Base-by-base conservation (phyloP, 2,888 invertebrate species). In the Hemaris fuciformis region DNA sequence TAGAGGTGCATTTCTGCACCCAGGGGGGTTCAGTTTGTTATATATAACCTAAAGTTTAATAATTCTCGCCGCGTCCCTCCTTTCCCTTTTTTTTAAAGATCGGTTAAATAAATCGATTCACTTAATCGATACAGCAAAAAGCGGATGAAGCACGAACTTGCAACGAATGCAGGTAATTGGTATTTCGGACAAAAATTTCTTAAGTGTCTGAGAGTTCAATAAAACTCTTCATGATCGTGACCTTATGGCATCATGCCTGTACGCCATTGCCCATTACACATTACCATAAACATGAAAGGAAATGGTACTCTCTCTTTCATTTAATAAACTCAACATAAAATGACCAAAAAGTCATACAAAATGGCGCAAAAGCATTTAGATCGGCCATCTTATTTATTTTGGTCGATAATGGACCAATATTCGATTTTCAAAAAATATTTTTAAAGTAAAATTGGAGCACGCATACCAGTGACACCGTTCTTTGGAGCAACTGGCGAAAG, bases 401-500 rank as follows among this genome's bases (percentile, higher is more conserved):
- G 15, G 10, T 27, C 8, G 31, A 46, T 25, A 46, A 31, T 18
- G 18, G 8, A 8, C 1, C 2, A 27, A 23, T 25, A 6, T n/a
- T 25, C 48, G 27, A 48, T 48, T 25, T 48, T 48, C 27, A 15
- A 31, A 31, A 20, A 18, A 53, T 15, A 18, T 31, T 53, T n/a
- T 10, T 10, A 48, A 31, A 31, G 6, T 31, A 18, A 53, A 48
- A 53, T 31, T 13, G 53, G 18, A 18, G 18, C 31, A 53, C 53
- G 31, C 31, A 53, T 18, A 31, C 31, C 10, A 10, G 18, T 8
- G 18, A 27, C 27, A 48, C 15, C n/a, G 48, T 27, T 48, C 23
- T 48, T 27, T n/a, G n/a, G 48, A 48, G 25, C 23, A 38, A 41
- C 5, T 22, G 58, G 64, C 62, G 66, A 66, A 66, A 66, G 66